phyloP scores from a whole-genome alignment of 1,140 invertebrate genomes.

The Vanessa tameamea region DNA sequence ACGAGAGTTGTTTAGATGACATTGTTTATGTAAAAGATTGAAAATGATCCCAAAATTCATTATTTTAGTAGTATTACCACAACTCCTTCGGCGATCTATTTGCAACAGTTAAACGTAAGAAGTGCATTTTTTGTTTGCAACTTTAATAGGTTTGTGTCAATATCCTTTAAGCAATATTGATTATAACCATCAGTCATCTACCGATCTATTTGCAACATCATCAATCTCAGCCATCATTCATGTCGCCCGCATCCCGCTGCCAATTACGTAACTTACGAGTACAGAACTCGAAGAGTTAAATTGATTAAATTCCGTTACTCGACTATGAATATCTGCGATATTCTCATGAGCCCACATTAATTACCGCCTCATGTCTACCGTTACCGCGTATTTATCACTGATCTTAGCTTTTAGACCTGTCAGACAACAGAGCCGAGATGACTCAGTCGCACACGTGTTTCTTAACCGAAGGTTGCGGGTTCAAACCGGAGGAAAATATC shows the following conservation, averaged over 20 bases:
- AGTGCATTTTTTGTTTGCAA: not conserved
- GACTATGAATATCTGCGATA: constrained; percentile 16
- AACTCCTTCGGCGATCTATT: too few relatives aligned
- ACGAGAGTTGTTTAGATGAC: not conserved
- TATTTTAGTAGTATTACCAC: too few relatives aligned
- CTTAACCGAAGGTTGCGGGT: too few relatives aligned
- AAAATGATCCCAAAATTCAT: not conserved
- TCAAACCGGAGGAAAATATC: too few relatives aligned
- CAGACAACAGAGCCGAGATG: too few relatives aligned
- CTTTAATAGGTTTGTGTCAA: not conserved
- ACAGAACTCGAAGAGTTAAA: constrained; percentile 33
- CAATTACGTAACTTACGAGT: constrained; percentile 38
- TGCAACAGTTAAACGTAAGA: too few relatives aligned
- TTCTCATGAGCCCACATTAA: constrained; percentile 16
- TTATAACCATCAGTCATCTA: constrained; percentile 34
- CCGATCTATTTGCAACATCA: constrained; percentile 42
- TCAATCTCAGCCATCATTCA: constrained; percentile 40
- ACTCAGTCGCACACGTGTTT: too few relatives aligned
- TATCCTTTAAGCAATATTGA: constrained; percentile 12
- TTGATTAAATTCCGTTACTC: constrained; percentile 36
- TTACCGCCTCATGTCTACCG: constrained; percentile 1
- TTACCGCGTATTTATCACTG: not conserved
- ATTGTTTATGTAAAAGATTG: not conserved
- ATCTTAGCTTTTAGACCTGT: too few relatives aligned
- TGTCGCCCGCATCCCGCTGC: constrained; percentile 45